These are phyloP conservation scores for Hirtodrosophila histrioides DNA, from an alignment of 2,888 invertebrate genomes.

Conservation along the genomic window DNA sequence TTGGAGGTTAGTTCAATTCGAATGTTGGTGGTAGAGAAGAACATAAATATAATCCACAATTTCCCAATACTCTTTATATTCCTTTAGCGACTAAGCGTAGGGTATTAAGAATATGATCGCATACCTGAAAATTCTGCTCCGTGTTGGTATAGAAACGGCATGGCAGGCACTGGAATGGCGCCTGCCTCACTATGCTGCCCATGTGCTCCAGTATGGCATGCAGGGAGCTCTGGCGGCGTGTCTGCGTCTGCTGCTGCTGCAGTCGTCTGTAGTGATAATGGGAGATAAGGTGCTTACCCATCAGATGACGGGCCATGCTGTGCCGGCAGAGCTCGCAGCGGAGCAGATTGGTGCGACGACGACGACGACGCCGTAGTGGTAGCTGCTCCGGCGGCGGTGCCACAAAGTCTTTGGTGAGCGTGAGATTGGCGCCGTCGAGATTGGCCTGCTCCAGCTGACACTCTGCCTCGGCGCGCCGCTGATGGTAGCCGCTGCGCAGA, in stretches of 20 bases:
- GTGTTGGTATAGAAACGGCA: conserved; percentile 94
- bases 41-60: no score
- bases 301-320: conserved; percentile 88
- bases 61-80: no score
- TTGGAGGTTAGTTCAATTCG: no score
- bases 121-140: conserved; percentile 86
- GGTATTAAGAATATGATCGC: background rate
- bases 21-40: no score
- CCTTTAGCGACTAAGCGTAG: no score
- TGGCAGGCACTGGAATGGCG: conserved; percentile 93
- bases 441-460: conserved; percentile 88
- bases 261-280: conserved; percentile 93
- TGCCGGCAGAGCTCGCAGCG: conserved; percentile 90
- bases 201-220: conserved; percentile 91
- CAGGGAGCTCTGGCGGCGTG: conserved; percentile 79
- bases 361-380: conserved; percentile 73
- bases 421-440: conserved; percentile 49
- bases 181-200: conserved; percentile 90
- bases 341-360: conserved; percentile 86
- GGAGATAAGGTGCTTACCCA: conserved; percentile 94
- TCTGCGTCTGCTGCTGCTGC: conserved; percentile 84
- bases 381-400: conserved; percentile 14
- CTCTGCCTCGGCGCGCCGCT: conserved; percentile 88
- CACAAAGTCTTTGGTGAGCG: conserved; percentile 40
- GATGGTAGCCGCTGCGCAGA: conserved; percentile 90